Base-by-base conservation (phyloP, 2,888 invertebrate species). In the Cetonia aurata region DNA sequence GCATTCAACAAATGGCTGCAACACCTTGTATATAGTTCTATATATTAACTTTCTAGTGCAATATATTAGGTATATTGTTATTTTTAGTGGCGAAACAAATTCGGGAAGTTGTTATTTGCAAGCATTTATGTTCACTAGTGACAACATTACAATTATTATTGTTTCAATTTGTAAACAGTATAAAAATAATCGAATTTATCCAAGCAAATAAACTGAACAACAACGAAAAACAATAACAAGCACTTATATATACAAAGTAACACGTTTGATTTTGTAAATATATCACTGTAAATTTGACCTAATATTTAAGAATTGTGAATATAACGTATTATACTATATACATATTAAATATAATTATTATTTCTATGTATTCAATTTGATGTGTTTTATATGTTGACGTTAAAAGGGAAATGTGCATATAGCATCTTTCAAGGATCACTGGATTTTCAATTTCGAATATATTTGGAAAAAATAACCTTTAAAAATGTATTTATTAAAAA, bases 251-350 rank as follows among this genome's bases (percentile, higher is more conserved):
- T 25, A 25, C 4, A 25, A 46, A 41, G 37, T n/a, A 59, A 66
- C 66, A 48, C 55, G 60, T 57, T 57, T 71, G 37, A 50, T 69
- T 69, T 71, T 60, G 67, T 68, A 71, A 69, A 62, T 71, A 57
- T 67, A 56, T 67, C 55, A 50, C 50, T 65, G 46, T 65, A 65
- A 65, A 65, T 50, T n/a, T 50, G 50, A 65, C 62, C 50, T 65
- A 65, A 52, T 52, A 33, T 65, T 12, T 57, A 65, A 65, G 52
- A 52, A 31, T 50, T 65, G 62, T 65, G 62, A 65, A 65, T 65
- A 65, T 65, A 17, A 50, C 37, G 37, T 57, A 57, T 17, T 17
- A 25, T 65, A 65, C 33, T 13, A 50, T 37, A 31, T 37, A 37
- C 37, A 37, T 37, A 65, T 37, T 15, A n/a, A n/a, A 15, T 48